Evolutionary conservation across 2,888 invertebrate genomes (phyloP), one percentile per base, ranked within the genome.

Genomic region (Loripinus fragilis): DNA sequence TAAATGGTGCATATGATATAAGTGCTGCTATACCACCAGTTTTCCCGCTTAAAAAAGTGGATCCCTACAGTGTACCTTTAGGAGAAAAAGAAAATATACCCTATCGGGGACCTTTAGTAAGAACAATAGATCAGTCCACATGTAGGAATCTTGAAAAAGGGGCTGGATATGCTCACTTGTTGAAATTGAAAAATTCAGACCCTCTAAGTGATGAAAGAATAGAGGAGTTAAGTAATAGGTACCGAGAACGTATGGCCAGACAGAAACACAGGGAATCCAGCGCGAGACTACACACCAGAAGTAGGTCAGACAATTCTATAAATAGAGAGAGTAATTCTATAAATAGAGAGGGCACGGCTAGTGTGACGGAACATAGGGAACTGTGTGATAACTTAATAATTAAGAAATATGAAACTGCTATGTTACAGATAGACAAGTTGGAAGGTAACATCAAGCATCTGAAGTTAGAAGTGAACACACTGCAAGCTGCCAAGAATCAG

Each of bases 341-440:
- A 20, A 60, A 33, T 33, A 25, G 60, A 8, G 60, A 33, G 33
- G 5, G 17, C 2, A 25, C 25, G 23, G 25, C 28, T 28, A 60
- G 60, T 33, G 60, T 33, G 2, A 3, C 23, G 3, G 33, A 30
- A 30, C 60, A 60, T 33, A 20, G 60, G 33, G 60, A 60, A 23
- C 60, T 60, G 1, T 60, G 60, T 70, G 78, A 76, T 78, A 83
- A 86, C 76, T 79, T 84, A 80, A 85, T 84, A 48, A 73, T 85
- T 52, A 86, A 81, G 71, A 83, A 83, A 76, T 86, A 85, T 83
- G 86, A 87, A 83, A 85, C 81, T 87, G 83, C 86, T 82, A 55
- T 87, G 76, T 85, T 86, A 33, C 88, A 91, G 90, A 91, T 91
- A 78, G 91, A 91, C 76, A 88, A 88, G 71, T 78, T 89, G 67